Evolutionary conservation across 2,888 invertebrate genomes (phyloP).

Genomic region (Trissoscelio sp.): DNA sequence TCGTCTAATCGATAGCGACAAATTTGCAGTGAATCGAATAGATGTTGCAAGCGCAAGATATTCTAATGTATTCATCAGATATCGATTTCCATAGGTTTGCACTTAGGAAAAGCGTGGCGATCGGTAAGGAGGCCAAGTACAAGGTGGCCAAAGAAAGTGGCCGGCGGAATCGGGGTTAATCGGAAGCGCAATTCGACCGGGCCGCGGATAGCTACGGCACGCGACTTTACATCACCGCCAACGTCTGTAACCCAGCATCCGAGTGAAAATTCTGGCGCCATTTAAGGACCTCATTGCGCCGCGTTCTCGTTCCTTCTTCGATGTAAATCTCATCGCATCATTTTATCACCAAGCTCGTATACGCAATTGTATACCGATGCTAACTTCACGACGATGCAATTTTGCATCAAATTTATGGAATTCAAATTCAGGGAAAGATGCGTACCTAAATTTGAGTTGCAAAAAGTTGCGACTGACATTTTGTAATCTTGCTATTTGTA

Average conservation of each 20-base stretch:
- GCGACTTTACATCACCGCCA: slow-evolving; percentile 54
- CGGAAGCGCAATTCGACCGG: slow-evolving; percentile 53
- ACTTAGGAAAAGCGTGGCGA: slow-evolving; percentile 33
- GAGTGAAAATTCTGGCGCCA: slow-evolving; percentile 73
- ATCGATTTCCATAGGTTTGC: slow-evolving; percentile 19
- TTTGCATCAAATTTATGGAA: no score
- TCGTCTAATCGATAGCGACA: slow-evolving; percentile 2
- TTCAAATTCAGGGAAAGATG: no score
- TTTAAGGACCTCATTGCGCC: slow-evolving; percentile 76
- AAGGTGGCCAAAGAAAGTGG: slow-evolving; percentile 61
- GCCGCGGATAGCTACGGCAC: slow-evolving; percentile 16
- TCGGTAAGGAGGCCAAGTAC: slow-evolving; percentile 63
- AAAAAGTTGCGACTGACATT: no score
- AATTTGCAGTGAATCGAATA: background rate
- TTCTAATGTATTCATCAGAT: slow-evolving; percentile 17
- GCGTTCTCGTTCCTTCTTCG: slow-evolving; percentile 67
- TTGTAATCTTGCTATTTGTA: no score
- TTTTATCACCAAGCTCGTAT: slow-evolving; percentile 8
- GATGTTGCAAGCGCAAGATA: background rate
- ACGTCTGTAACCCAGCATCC: slow-evolving; percentile 61
- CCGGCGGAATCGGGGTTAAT: slow-evolving; percentile 51
- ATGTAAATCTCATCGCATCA: slow-evolving; percentile 21
- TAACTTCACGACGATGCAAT: no score
- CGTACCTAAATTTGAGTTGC: no score
- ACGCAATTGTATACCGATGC: background rate